Evolutionary conservation across 1,140 invertebrate species (phyloP).

Genomic region (Ylistrum balloti): DNA sequence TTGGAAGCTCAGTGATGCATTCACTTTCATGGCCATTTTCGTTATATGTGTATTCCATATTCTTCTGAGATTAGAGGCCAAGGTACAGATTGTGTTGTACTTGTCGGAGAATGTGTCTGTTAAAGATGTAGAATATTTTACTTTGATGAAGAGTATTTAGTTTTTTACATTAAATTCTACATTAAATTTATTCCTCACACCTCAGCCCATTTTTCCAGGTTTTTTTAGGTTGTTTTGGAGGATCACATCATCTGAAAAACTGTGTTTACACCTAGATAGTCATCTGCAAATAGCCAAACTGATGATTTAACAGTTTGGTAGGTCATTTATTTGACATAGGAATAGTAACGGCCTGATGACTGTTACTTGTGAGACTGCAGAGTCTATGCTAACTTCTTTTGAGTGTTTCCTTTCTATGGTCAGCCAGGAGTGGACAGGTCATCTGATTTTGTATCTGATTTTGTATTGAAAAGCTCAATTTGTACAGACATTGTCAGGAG

Average conservation of each 20-base stretch:
- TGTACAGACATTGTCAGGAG: conserved; percentile 58
- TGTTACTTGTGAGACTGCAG: conserved; percentile 20
- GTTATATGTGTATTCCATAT: no score
- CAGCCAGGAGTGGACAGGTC: conserved; percentile 32
- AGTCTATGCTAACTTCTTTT: conserved; percentile 43
- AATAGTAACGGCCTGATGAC: conserved; percentile 42
- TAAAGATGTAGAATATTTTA: no score
- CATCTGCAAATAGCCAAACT: conserved; percentile 23
- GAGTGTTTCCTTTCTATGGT: background rate
- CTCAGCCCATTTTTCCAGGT: conserved; percentile 34
- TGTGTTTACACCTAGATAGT: conserved; percentile 8
- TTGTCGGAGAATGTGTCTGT: no score
- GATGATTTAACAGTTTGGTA: conserved; percentile 10
- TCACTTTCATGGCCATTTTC: no score
- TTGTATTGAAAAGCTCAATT: conserved; percentile 57
- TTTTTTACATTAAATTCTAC: no score
- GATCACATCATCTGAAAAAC: conserved; percentile 50
- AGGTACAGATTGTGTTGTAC: no score
- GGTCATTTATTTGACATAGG: conserved; percentile 44
- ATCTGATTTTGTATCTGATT: conserved; percentile 43
- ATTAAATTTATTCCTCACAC: conserved; percentile 62
- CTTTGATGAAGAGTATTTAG: no score
- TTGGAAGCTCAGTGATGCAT: no score
- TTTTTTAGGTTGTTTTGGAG: background rate
- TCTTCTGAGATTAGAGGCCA: no score